A percentile compares a stretch with the other conserved stretches of the same genome.
phyloP scores from a whole-genome alignment of 2,113 vertebrate genomes.

The Pollimyrus isidori region DNA sequence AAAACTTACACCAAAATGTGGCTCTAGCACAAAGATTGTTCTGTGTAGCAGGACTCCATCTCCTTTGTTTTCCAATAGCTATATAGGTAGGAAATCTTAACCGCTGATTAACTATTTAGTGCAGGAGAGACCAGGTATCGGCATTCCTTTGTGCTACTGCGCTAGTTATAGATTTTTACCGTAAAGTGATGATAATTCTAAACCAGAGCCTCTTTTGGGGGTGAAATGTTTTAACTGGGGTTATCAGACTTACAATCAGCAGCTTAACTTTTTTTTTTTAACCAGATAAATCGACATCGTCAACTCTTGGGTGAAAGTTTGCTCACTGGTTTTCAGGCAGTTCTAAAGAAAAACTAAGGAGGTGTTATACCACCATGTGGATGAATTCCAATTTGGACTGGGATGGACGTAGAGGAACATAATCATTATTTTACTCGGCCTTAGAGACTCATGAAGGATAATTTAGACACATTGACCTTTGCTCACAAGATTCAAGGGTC shows the following conservation, averaged over 20 bases:
- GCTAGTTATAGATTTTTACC: neutral
- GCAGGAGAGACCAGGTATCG: neutral
- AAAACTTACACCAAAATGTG: neutral
- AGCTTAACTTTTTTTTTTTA: neutral
- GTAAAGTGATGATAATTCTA: neutral
- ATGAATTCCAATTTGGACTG: neutral
- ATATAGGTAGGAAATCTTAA: neutral
- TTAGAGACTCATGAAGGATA: neutral
- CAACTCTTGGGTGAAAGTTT: neutral
- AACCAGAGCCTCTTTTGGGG: neutral
- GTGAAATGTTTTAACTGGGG: neutral
- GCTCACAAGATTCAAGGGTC: neutral
- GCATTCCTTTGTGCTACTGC: neutral
- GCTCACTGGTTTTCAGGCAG: neutral
- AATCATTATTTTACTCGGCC: neutral
- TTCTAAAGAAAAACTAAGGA: neutral
- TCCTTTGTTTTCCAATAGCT: neutral
- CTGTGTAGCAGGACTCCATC: neutral
- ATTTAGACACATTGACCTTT: neutral
- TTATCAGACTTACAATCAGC: neutral
- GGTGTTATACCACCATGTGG: neutral
- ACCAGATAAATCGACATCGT: neutral
- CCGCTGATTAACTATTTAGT: neutral
- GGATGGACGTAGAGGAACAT: neutral
- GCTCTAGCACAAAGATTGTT: neutral